phyloP scores from a whole-genome alignment of 2,888 invertebrate species.

The Andrena bucephala region DNA sequence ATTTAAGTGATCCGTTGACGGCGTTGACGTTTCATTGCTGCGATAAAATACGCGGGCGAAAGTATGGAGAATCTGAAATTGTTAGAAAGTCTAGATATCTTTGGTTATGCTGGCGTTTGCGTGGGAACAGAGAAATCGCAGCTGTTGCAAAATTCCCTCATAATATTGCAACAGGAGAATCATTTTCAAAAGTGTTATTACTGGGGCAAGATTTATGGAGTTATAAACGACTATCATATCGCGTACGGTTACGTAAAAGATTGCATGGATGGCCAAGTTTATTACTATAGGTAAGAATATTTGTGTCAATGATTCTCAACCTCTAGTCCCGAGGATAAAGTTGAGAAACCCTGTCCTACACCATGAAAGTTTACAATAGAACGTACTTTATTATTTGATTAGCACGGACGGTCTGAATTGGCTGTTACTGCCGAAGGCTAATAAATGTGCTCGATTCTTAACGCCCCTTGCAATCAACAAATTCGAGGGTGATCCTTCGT shows the following conservation, averaged over 20 bases:
- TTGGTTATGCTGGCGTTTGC: constrained; percentile 89
- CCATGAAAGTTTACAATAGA: neutral
- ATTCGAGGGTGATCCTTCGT: constrained; percentile 84
- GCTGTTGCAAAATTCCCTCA: constrained; percentile 91
- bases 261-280: constrained; percentile 90
- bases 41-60: neutral
- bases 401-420: constrained; percentile 90
- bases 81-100: constrained; percentile 86
- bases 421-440: constrained; percentile 87
- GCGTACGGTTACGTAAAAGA: constrained; percentile 92
- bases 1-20: neutral
- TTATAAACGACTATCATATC: constrained; percentile 92
- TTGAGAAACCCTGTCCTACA: neutral
- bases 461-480: constrained; percentile 85
- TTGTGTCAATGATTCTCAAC: neutral
- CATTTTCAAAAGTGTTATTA: constrained; percentile 93
- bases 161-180: constrained; percentile 93
- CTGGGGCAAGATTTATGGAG: constrained; percentile 94
- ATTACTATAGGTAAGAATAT: constrained; percentile 89
- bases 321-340: no score
- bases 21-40: neutral
- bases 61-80: constrained; percentile 87
- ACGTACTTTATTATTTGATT: neutral
- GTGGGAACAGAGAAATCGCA: constrained; percentile 91
- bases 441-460: constrained; percentile 83